These are phyloP conservation scores for Serranus cabrilla DNA, from an alignment of 2,797 vertebrate species.

Conservation along the genomic window DNA sequence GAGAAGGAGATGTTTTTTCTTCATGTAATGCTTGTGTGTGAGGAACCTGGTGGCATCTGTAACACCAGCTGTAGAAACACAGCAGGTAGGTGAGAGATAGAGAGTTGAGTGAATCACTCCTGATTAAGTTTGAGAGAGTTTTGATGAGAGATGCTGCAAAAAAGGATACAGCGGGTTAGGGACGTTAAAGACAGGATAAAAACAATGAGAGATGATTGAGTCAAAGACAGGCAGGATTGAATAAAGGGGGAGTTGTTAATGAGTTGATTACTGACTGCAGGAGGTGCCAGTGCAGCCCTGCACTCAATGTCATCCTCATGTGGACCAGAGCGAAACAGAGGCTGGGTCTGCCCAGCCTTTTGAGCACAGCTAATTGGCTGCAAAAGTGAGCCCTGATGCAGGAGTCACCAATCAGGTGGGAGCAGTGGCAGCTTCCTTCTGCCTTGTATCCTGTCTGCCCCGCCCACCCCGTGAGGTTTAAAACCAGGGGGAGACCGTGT, in stretches of 20 bases:
- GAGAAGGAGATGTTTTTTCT: conserved; percentile 37
- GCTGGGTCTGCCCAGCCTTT: conserved; percentile 10
- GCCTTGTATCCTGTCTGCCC: conserved; percentile 1
- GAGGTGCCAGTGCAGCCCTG: conserved; percentile 5
- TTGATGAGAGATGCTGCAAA: not conserved
- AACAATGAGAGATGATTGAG: not conserved
- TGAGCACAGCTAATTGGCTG: conserved; percentile 59
- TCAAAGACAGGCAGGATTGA: not conserved
- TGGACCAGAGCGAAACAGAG: conserved; percentile 8
- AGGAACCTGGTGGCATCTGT: conserved; percentile 22
- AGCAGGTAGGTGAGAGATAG: conserved; percentile 46
- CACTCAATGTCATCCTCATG: conserved; percentile 27
- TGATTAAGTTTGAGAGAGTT: not conserved
- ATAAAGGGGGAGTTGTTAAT: not conserved
- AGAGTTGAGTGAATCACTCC: conserved; percentile 6
- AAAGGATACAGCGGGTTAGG: not conserved
- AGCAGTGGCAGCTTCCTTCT: conserved; percentile 23
- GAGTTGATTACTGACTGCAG: conserved; percentile 10
- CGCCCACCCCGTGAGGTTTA: conserved; percentile 66
- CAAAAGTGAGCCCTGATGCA: not conserved
- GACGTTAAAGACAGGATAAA: not conserved
- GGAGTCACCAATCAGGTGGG: conserved; percentile 58
- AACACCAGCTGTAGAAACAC: conserved; percentile 42
- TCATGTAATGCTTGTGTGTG: not conserved
- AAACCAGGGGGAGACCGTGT: conserved; percentile 39